Evolutionary conservation across 2,888 invertebrate genomes (phyloP).

Genomic region (Epistrophe eligans): DNA sequence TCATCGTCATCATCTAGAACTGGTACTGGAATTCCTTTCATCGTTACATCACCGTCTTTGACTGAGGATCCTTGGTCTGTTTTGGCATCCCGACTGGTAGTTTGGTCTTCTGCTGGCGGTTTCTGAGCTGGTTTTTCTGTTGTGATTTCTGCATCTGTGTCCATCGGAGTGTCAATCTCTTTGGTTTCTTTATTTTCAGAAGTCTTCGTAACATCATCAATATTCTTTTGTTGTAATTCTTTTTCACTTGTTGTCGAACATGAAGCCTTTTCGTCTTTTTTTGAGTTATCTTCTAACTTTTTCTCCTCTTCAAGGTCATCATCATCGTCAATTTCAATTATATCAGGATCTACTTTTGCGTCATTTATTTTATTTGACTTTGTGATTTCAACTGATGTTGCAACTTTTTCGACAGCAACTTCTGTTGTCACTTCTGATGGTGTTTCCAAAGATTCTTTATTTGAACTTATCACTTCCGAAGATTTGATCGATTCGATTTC

Average conservation of each 20-base stretch:
- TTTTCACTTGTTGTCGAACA: neutral
- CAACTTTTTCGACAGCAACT: neutral
- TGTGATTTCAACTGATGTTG: neutral
- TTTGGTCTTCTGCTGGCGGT: neutral
- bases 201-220: neutral
- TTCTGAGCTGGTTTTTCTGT: neutral
- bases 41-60: neutral
- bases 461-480: neutral
- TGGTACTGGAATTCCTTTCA: neutral
- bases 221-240: neutral
- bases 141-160: neutral
- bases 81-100: neutral
- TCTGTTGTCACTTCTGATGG: neutral
- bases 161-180: neutral
- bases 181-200: neutral
- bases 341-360: neutral
- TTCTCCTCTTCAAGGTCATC: neutral
- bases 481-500: neutral
- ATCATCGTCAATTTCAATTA: slow-evolving; percentile 52
- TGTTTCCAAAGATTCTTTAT: neutral
- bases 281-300: neutral
- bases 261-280: neutral
- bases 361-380: neutral
- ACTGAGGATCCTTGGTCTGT: neutral
- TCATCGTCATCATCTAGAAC: slow-evolving; percentile 45